A percentile compares a stretch with the other conserved stretches of the same genome.
Evolutionary conservation across 2,888 invertebrate species (phyloP).

Genomic region (Trimorus sp.): DNA sequence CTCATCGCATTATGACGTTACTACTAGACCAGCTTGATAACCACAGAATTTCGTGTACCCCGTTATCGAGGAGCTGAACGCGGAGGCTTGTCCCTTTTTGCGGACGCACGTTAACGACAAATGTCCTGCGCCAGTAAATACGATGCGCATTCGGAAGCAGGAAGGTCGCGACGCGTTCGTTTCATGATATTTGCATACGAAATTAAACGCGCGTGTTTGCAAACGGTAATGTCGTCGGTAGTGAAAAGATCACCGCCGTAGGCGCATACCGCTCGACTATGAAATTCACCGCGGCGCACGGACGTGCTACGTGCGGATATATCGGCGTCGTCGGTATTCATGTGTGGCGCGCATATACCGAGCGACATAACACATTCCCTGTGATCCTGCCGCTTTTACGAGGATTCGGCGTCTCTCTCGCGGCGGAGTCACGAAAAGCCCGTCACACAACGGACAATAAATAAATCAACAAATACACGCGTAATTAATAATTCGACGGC

Average conservation of each 20-base stretch:
- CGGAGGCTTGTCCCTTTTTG: slow-evolving; percentile 51
- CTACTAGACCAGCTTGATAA: no score
- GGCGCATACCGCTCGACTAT: slow-evolving; percentile 70
- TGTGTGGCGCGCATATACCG: slow-evolving; percentile 72
- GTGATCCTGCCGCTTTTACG: slow-evolving; percentile 74
- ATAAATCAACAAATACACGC: slow-evolving; percentile 54
- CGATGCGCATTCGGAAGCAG: slow-evolving; percentile 61
- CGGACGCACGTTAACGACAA: slow-evolving; percentile 53
- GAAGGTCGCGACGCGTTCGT: slow-evolving; percentile 66
- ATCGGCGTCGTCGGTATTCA: slow-evolving; percentile 65
- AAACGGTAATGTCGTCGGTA: slow-evolving; percentile 74
- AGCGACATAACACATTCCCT: slow-evolving; percentile 78
- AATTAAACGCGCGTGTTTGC: slow-evolving; percentile 81
- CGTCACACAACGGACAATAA: slow-evolving; percentile 50
- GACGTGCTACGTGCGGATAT: slow-evolving; percentile 64
- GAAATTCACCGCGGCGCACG: slow-evolving; percentile 78
- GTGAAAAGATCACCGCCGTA: slow-evolving; percentile 77
- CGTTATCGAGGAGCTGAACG: slow-evolving; percentile 38
- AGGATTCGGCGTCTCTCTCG: slow-evolving; percentile 45
- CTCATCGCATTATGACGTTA: no score
- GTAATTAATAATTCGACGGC: slow-evolving; percentile 43
- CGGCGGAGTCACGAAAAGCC: slow-evolving; percentile 53
- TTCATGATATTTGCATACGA: slow-evolving; percentile 79
- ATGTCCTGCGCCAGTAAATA: slow-evolving; percentile 56
- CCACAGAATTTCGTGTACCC: slow-evolving; percentile 16